Conservation (phyloP, 2,888 invertebrate species). For the Phorcus lineatus region DNA sequence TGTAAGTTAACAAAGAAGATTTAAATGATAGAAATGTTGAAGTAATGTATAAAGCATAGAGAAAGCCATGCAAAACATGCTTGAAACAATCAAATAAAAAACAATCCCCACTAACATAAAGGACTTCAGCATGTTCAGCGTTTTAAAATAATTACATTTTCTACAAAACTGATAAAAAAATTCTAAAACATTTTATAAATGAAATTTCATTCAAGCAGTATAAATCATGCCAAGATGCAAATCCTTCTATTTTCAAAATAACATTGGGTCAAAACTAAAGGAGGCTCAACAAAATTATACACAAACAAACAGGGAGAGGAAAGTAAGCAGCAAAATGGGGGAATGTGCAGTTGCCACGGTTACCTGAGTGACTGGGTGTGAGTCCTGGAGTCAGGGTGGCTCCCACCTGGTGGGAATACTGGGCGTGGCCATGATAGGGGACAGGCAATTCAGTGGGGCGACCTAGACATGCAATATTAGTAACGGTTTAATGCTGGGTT, state of each 20-base stretch:
- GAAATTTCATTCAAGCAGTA: too few relatives aligned
- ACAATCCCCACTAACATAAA: too few relatives aligned
- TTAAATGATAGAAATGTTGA: too few relatives aligned
- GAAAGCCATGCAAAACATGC: too few relatives aligned
- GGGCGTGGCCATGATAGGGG: slow-evolving; percentile 73
- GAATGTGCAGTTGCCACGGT: not conserved
- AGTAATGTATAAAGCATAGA: too few relatives aligned
- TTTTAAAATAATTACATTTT: not conserved
- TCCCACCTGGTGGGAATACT: slow-evolving; percentile 72
- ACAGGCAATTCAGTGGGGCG: slow-evolving; percentile 67
- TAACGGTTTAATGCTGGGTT: not conserved
- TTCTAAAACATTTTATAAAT: too few relatives aligned
- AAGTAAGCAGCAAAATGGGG: not conserved
- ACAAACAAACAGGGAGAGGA: not conserved
- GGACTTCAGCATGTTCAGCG: too few relatives aligned
- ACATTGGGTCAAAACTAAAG: not conserved
- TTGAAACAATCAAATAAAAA: too few relatives aligned
- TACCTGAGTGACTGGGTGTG: slow-evolving; percentile 71
- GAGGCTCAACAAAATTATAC: not conserved
- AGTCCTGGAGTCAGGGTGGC: slow-evolving; percentile 59
- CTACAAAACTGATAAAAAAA: too few relatives aligned
- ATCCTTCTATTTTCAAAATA: not conserved
- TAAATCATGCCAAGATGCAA: too few relatives aligned
- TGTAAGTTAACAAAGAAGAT: too few relatives aligned
- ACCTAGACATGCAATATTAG: slow-evolving; percentile 36